phyloP scores from a whole-genome alignment of 2,797 vertebrate species.

The Poecilia picta region DNA sequence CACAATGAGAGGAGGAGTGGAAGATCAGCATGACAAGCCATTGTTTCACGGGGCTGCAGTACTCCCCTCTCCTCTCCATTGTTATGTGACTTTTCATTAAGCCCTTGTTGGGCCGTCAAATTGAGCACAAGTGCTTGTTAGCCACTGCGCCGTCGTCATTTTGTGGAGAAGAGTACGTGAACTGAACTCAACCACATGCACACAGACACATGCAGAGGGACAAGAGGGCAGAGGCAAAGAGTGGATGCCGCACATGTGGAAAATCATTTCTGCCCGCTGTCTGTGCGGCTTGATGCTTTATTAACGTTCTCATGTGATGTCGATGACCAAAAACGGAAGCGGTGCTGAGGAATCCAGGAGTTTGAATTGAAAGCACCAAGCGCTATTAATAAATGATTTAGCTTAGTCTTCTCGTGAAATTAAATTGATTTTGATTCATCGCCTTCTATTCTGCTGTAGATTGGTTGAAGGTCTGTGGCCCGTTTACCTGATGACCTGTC shows the following conservation, averaged over 20 bases:
- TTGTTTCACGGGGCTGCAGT: conserved; percentile 68
- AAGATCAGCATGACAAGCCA: conserved; percentile 63
- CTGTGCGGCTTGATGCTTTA: conserved; percentile 55
- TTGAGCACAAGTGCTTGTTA: conserved; percentile 74
- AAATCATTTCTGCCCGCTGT: conserved; percentile 61
- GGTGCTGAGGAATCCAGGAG: conserved; percentile 47
- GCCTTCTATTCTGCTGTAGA: not conserved
- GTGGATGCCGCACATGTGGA: conserved; percentile 59
- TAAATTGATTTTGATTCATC: not conserved
- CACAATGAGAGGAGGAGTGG: conserved; percentile 48
- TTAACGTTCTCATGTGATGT: conserved; percentile 50
- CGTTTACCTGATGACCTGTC: conserved; percentile 9
- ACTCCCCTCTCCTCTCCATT: conserved; percentile 70
- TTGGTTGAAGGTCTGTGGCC: not conserved
- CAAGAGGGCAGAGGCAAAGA: conserved; percentile 56
- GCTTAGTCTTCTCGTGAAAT: not conserved
- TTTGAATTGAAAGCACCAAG: conserved; percentile 21
- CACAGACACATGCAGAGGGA: conserved; percentile 24
- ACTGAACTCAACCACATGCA: conserved; percentile 24
- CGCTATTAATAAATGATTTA: not conserved
- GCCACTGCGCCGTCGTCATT: conserved; percentile 54
- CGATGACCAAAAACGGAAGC: conserved; percentile 43
- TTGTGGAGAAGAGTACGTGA: conserved; percentile 69
- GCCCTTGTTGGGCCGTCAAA: conserved; percentile 77
- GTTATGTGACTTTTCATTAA: conserved; percentile 79